Base-by-base conservation (phyloP, 2,888 invertebrate species). In the Cancer borealis region DNA sequence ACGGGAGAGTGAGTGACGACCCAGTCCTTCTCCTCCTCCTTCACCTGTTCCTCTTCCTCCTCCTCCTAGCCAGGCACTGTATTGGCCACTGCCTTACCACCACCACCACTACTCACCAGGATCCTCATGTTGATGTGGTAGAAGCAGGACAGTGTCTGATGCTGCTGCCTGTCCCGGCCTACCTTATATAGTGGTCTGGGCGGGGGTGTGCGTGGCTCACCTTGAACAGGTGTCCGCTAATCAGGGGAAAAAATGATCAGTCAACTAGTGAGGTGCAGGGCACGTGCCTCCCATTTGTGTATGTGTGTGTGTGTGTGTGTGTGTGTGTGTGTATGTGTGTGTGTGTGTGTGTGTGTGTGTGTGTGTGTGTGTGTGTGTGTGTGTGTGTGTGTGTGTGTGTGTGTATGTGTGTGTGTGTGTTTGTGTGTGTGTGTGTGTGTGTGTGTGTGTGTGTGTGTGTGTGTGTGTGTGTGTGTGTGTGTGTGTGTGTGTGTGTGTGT, bases 321-420 rank as follows among this genome's bases (percentile, higher is more conserved):
- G 54, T 54, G 54, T 54, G 54, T 54, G 54, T 54, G 54, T 54
- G 54, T 54, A 3, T 54, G 54, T 54, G 54, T 54, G 54, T 54
- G 54, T 54, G 54, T 54, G 54, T 54, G 54, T 54, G 54, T 54
- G 54, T 54, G 54, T 54, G 54, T 54, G 54, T 54, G 54, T 3
- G 17, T 14, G 54, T 54, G 54, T 84, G 26, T 49, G 49, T 84
- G 49, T n/a, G 46, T 47, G 84, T 84, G 49, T 92, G 84, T 84
- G 26, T 92, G 49, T 92, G n/a, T 92, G 66, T 92, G 21, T 84
- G 47, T 92, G 21, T 92, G 92, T 79, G 26, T 92, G 84, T 79
- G 66, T 47, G 49, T 92, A 49, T 92, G 26, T 84, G 39, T 84
- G 47, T 84, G 49, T 47, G n/a, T 92, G 79, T 84, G 45, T 92